Base-by-base conservation (phyloP, 1,140 invertebrate genomes). In the Atta texana region DNA sequence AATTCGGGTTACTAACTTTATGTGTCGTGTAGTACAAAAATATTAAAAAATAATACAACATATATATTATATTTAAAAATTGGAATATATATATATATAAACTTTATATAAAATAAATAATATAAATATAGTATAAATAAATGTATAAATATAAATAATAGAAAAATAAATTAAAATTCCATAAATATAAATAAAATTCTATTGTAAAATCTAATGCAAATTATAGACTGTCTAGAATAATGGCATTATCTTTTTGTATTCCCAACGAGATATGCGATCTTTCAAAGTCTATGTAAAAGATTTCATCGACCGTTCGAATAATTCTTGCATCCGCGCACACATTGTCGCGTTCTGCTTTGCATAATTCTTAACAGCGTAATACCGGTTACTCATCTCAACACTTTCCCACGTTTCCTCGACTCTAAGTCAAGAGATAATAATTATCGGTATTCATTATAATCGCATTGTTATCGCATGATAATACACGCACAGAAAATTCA, bases 371-470 rank as follows among this genome's bases (percentile, higher is more conserved):
- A 75, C 28, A 51, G 61, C 57, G 88, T 87, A 87, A 90, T 61
- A 89, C 66, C 53, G 39, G 72, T 89, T 87, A 90, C 63, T 53
- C 31, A 49, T 82, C 72, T 82, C 76, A 7, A n/a, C 57, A 39
- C 28, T 88, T 88, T 90, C 89, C 75, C 89, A 90, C 89, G 89
- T 82, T 87, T 78, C 72, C 53, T 66, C 71, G 49, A n/a, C 31
- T 31, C 53, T 72, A 39, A 24, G 31, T 57, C 12, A 57, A 34
- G 57, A 89, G 21, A 61, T 49, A 86, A 89, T 59, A 77, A 89
- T 88, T 77, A 88, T 51, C n/a, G 18, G 55, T 18, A n/a, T 34
- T 31, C 55, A 59, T 84, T 88, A 69, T 59, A 14, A 55, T 68
- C 64, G 55, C 81, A 64, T 78, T 53, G 63, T 57, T 66, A 61